Conservation (phyloP, 2,888 invertebrate species). For the Arctia plantaginis region DNA sequence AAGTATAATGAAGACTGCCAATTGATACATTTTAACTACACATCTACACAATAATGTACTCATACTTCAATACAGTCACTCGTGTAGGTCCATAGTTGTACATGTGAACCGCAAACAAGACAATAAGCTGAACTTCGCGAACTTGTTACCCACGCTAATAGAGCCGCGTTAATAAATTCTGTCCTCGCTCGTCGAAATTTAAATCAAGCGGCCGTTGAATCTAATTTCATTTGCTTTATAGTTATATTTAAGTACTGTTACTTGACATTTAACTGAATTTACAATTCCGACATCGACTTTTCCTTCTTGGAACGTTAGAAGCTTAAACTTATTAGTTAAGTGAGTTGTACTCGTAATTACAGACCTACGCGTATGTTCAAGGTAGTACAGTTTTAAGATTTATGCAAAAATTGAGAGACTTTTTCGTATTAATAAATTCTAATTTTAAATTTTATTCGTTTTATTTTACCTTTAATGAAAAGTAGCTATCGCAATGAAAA, state of each 20-base stretch:
- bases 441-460: too few species aligned
- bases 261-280: constrained; percentile 11
- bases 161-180: constrained; percentile 10
- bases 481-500: too few species aligned
- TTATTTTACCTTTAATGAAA: too few species aligned
- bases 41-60: neutral
- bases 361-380: neutral
- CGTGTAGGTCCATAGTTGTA: neutral
- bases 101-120: neutral
- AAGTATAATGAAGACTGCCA: neutral
- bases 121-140: constrained; percentile 12
- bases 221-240: constrained; percentile 11
- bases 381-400: neutral
- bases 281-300: neutral
- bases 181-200: constrained; percentile 10
- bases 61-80: neutral
- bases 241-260: constrained; percentile 11
- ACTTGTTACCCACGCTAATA: constrained; percentile 13
- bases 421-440: too few species aligned
- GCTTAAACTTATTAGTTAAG: neutral
- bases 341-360: neutral
- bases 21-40: neutral
- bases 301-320: neutral
- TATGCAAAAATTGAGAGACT: too few species aligned
- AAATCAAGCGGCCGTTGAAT: constrained; percentile 19